Conservation (phyloP, 2,888 invertebrate genomes). For the Mongoloraphidia duomilia region DNA sequence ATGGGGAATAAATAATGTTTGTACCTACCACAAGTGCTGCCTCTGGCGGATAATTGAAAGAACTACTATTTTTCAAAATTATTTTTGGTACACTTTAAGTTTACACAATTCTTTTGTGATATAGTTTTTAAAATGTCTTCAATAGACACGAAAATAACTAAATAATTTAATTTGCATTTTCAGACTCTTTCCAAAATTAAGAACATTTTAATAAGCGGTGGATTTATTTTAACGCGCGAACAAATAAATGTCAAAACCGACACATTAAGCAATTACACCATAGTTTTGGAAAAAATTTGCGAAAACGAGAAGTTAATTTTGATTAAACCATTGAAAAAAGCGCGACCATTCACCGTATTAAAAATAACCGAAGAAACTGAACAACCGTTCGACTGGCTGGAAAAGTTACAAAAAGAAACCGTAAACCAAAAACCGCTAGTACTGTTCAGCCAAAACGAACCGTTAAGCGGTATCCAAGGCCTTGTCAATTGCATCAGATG, state of each 20-base stretch:
- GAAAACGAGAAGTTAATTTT: constrained; percentile 38
- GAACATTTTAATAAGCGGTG: constrained; percentile 38
- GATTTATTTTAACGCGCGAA: constrained; percentile 47
- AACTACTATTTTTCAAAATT: no score
- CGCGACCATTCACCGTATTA: constrained; percentile 31
- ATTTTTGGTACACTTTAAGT: no score
- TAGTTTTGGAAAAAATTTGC: constrained; percentile 34
- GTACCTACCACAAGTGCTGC: no score
- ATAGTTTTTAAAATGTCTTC: no score
- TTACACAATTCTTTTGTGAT: no score
- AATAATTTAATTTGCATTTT: no score
- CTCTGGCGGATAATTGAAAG: no score
- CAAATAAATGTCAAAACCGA: constrained; percentile 31
- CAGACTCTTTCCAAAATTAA: constrained; percentile 29
- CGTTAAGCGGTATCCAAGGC: constrained; percentile 70
- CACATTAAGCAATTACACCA: constrained; percentile 31
- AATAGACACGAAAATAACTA: no score
- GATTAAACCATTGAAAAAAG: constrained; percentile 30
- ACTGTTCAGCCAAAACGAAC: constrained; percentile 45
- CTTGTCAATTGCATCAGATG: constrained; percentile 71
- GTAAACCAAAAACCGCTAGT: constrained; percentile 39
- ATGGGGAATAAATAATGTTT: no score
- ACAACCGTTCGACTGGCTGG: constrained; percentile 36
- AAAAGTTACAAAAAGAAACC: constrained; percentile 26
- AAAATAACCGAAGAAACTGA: constrained; percentile 28